These are phyloP conservation scores for Orthonychiurus folsomi DNA, from an alignment of 2,888 invertebrate species.

Conservation along the genomic window DNA sequence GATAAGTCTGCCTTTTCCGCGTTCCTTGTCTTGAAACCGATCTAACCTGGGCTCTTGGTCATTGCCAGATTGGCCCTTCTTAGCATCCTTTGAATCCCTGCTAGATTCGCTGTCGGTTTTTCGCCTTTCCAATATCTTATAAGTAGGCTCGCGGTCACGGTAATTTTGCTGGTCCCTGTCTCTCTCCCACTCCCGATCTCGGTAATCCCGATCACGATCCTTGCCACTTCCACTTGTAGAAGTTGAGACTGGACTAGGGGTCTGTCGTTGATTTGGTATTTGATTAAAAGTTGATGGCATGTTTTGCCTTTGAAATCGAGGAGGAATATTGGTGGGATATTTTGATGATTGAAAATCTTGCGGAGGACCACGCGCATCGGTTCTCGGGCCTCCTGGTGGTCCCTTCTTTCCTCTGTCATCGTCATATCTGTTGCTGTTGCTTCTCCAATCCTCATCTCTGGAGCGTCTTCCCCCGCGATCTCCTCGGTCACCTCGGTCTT, in stretches of 20 bases:
- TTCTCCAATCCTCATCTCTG: constrained; percentile 20
- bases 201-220: neutral
- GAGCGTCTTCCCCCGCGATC: constrained; percentile 10
- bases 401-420: constrained; percentile 24
- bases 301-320: constrained; percentile 33
- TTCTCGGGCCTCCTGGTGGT: constrained; percentile 15
- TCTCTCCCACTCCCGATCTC: neutral
- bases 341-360: constrained; percentile 28
- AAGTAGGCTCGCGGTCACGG: neutral
- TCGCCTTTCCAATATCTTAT: constrained; percentile 30
- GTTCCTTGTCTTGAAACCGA: constrained; percentile 7
- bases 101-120: constrained; percentile 32
- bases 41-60: constrained; percentile 16
- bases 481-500: neutral
- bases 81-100: constrained; percentile 15
- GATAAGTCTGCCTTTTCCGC: constrained; percentile 8
- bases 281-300: constrained; percentile 15
- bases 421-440: constrained; percentile 14
- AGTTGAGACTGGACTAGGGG: constrained; percentile 34
- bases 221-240: constrained; percentile 15
- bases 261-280: constrained; percentile 25
- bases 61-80: constrained; percentile 9
- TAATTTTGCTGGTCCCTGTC: neutral
- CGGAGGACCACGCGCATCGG: constrained; percentile 21
- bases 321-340: constrained; percentile 33